Percentiles rank a stretch among this genome's conserved stretches.
Conservation (phyloP, 2,797 vertebrate species). For the Pipistrellus nathusii region DNA sequence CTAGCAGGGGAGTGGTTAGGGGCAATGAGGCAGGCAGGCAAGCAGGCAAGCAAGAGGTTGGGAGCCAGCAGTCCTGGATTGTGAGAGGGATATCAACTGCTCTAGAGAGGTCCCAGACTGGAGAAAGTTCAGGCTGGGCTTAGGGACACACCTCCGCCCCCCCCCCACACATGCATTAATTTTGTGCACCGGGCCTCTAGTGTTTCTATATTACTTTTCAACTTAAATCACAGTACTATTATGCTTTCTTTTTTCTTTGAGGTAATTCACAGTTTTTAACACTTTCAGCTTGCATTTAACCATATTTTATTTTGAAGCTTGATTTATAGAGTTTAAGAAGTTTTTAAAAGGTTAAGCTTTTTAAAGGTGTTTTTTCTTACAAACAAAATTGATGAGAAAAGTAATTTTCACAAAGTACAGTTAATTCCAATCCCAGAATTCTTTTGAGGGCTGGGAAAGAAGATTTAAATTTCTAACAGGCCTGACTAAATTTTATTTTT, state of each 20-base stretch:
- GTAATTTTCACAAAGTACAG: conserved; percentile 60
- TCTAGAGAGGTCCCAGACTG: too few species aligned
- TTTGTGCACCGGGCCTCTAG: too few species aligned
- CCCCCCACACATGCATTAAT: too few species aligned
- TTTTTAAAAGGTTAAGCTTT: neutral
- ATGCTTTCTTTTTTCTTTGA: conserved; percentile 34
- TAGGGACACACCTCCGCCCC: too few species aligned
- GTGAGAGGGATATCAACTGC: too few species aligned
- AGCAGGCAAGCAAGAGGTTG: too few species aligned
- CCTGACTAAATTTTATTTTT: conserved; percentile 60
- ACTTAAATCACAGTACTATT: neutral
- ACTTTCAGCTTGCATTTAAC: neutral
- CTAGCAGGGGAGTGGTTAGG: too few species aligned
- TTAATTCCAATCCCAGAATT: conserved; percentile 10
- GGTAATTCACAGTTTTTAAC: neutral
- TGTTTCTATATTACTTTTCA: conserved; percentile 33
- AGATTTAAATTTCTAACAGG: conserved; percentile 26
- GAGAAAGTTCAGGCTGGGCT: too few species aligned
- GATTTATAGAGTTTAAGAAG: neutral
- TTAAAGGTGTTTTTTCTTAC: neutral
- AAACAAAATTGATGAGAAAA: conserved; percentile 55
- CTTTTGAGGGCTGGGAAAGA: conserved; percentile 23
- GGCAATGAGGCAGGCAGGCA: too few species aligned
- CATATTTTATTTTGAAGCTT: conserved; percentile 57
- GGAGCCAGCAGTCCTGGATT: too few species aligned